These are phyloP conservation scores for Luperina nickerlii DNA, from an alignment of 2,888 invertebrate species.

Conservation along the genomic window DNA sequence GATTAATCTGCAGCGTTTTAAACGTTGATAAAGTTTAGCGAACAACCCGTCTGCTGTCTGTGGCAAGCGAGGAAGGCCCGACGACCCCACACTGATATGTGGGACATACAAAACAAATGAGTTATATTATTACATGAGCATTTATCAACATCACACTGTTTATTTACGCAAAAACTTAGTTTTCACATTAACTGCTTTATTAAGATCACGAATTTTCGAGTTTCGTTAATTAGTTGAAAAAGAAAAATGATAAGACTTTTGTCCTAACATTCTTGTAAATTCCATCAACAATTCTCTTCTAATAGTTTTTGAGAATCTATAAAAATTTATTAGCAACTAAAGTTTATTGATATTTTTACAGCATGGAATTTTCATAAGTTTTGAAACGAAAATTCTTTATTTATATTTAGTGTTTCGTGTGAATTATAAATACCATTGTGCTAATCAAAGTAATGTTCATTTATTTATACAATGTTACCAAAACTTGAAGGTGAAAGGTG, in stretches of 20 bases:
- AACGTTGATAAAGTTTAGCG: conserved; percentile 4
- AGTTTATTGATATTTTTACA: conserved; percentile 29
- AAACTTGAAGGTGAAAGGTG: conserved; percentile 56
- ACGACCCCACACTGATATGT: conserved; percentile 15
- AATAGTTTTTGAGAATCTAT: conserved; percentile 34
- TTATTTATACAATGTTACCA: conserved; percentile 38
- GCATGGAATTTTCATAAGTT: conserved; percentile 50
- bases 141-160: conserved; percentile 50
- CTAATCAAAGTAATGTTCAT: conserved; percentile 49
- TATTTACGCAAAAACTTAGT: conserved; percentile 29
- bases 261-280: conserved; percentile 27
- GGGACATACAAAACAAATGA: conserved; percentile 11
- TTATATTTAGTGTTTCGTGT: conserved; percentile 56
- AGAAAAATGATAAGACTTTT: conserved; percentile 25
- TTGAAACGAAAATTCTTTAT: conserved; percentile 35
- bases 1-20: neutral
- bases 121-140: conserved; percentile 27
- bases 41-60: conserved; percentile 7
- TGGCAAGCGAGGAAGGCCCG: conserved; percentile 44
- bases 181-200: conserved; percentile 8
- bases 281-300: conserved; percentile 35
- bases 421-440: conserved; percentile 58
- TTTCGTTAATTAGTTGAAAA: neutral
- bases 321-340: conserved; percentile 29
- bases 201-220: conserved; percentile 1